A percentile compares a stretch with the other conserved stretches of the same genome.
These are phyloP conservation scores for Mythimna loreyi DNA, from an alignment of 2,888 invertebrate species.

Conservation along the genomic window DNA sequence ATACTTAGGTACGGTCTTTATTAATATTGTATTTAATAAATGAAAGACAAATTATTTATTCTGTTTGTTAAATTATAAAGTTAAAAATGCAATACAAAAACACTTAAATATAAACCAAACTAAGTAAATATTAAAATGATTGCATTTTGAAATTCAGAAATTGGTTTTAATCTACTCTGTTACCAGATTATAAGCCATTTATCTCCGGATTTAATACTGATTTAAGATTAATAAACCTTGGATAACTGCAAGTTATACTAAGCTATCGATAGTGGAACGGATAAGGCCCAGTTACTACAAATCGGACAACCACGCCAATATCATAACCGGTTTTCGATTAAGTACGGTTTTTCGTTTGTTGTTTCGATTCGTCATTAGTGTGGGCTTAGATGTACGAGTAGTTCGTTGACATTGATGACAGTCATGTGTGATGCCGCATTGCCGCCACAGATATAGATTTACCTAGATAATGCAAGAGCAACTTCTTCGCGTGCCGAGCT, in stretches of 20 bases:
- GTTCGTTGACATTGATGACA: conserved; percentile 43
- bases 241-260: conserved; percentile 7
- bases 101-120: too few relatives aligned
- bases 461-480: too few relatives aligned
- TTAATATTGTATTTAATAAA: too few relatives aligned
- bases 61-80: too few relatives aligned
- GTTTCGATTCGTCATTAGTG: conserved; percentile 33
- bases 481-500: too few relatives aligned
- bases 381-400: conserved; percentile 9
- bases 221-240: conserved; percentile 28
- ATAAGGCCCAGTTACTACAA: conserved; percentile 42
- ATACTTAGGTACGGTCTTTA: too few relatives aligned
- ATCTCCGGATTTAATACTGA: conserved; percentile 30
- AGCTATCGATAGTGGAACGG: conserved; percentile 30
- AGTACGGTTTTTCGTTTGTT: conserved; percentile 36
- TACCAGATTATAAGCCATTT: conserved; percentile 4
- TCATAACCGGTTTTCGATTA: conserved; percentile 48
- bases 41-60: too few relatives aligned
- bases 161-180: conserved; percentile 5
- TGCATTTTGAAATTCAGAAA: neutral
- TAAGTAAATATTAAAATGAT: neutral
- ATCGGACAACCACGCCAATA: conserved; percentile 25
- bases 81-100: too few relatives aligned
- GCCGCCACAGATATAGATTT: too few relatives aligned
- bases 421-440: conserved; percentile 18